These are phyloP conservation scores for Florisuga fusca DNA, from an alignment of 2,797 vertebrate genomes.

Conservation along the genomic window DNA sequence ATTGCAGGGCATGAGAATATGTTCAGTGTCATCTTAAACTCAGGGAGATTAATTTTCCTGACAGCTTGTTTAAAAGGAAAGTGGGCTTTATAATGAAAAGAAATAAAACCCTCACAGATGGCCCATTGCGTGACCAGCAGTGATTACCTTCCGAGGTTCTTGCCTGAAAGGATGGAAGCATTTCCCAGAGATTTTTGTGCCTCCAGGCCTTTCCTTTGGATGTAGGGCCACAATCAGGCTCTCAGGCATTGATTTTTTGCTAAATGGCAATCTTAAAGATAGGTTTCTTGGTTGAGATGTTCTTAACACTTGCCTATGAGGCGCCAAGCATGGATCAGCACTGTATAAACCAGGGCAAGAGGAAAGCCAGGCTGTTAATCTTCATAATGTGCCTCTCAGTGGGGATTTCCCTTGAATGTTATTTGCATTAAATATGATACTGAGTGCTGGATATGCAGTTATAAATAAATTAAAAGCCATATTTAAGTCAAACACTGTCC, in stretches of 20 bases:
- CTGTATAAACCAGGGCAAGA: neutral
- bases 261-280: neutral
- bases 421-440: slow-evolving; percentile 64
- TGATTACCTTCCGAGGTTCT: neutral
- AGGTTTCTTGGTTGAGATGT: neutral
- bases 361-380: slow-evolving; percentile 55
- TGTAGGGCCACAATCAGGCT: neutral
- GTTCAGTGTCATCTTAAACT: neutral
- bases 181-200: neutral
- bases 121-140: rapidly evolving
- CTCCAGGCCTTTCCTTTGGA: neutral
- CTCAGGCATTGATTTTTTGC: neutral
- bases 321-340: neutral
- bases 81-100: neutral
- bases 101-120: neutral
- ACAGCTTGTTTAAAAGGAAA: slow-evolving; percentile 23
- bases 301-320: neutral
- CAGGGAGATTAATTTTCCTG: neutral
- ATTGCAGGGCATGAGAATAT: neutral
- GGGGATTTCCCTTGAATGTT: slow-evolving; percentile 52
- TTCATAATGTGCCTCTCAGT: slow-evolving; percentile 46
- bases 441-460: neutral
- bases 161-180: neutral
- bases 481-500: slow-evolving; percentile 1
- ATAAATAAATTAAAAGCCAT: slow-evolving; percentile 59